Conservation (phyloP, 1,140 invertebrate genomes). For the Babylonia areolata region DNA sequence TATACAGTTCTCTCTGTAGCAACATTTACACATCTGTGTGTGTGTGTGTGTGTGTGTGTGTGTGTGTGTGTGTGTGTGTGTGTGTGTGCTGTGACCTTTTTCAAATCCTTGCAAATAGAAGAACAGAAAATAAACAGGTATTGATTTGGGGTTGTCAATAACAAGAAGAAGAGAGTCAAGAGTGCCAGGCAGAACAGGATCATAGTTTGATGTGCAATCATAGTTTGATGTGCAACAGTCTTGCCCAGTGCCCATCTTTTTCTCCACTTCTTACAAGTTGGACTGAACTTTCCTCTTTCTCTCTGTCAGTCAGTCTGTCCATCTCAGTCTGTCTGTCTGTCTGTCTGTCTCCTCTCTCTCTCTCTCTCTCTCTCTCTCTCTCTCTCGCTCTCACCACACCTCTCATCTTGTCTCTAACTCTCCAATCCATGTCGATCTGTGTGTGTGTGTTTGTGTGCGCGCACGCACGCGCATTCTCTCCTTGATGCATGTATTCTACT, state of each 20-base stretch:
- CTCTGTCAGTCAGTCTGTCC: not conserved
- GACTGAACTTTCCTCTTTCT: not conserved
- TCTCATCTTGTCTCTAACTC: too few species aligned
- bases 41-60: slow-evolving; percentile 12
- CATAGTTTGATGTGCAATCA: not conserved
- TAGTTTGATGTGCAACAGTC: not conserved
- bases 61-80: slow-evolving; percentile 11
- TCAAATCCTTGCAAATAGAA: too few species aligned
- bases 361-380: too few species aligned
- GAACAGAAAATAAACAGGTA: too few species aligned
- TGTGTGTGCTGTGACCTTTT: too few species aligned
- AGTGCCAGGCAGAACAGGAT: too few species aligned
- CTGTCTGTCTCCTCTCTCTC: too few species aligned
- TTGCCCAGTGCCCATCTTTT: too few species aligned
- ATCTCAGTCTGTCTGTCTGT: not conserved
- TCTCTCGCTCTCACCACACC: not conserved
- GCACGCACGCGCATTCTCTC: not conserved
- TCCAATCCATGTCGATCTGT: not conserved
- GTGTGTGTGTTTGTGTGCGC: not conserved
- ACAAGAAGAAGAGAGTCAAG: too few species aligned
- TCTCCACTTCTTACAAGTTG: not conserved
- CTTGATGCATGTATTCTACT: not conserved
- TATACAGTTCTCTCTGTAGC: not conserved
- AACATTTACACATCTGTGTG: not conserved
- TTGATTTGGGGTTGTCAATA: not conserved